Evolutionary conservation across 2,888 invertebrate species (phyloP), one percentile per base, ranked within the genome.

Genomic region (Allygus modestus): DNA sequence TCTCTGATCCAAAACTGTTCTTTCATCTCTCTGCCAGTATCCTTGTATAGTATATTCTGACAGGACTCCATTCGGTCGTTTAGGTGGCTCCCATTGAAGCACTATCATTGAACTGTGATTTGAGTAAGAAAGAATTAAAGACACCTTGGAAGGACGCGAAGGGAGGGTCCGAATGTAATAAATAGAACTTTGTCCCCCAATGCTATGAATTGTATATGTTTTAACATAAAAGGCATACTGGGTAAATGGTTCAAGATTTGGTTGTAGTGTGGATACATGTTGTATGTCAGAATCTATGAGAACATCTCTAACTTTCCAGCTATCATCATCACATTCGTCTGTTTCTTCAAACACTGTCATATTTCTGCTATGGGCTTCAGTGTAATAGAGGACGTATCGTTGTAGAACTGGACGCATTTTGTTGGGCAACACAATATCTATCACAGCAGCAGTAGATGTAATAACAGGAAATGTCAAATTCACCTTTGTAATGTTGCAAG

Each of bases 161-260:
- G 91, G 90, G 15, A 90, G 88, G 5, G 93, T 92, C 69, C 89
- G 90, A 86, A 93, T 90, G 87, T 92, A 91, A 15, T 90, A 87
- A 15, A 92, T 89, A 5, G 91, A 89, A 46, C 91, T 91, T 73
- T 92, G 91, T 20, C 91, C 92, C 15, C 91, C 91, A 9, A 87
- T 87, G 37, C 87, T 86, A 0, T 90, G 89, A 15, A 92, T 90
- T 0, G 92, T 92, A 87, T 93, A 93, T 0, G 95, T 94, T 89
- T 94, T 94, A 15, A 97, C 93, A 89, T 95, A 95, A 84, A 93
- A 93, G 0, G 94, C 95, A 89, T 97, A 97, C 71, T 92, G 92
- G 0, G 95, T 95, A 89, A 92, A 93, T 0, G 95, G 94, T 85
- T 93, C 91, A 23, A 97, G 90, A 71, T 92, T 90, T 0, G 90